Evolutionary conservation across 1,140 invertebrate species (phyloP), one percentile per base, ranked within the genome.

Genomic region (Drosophila micromelanica): DNA sequence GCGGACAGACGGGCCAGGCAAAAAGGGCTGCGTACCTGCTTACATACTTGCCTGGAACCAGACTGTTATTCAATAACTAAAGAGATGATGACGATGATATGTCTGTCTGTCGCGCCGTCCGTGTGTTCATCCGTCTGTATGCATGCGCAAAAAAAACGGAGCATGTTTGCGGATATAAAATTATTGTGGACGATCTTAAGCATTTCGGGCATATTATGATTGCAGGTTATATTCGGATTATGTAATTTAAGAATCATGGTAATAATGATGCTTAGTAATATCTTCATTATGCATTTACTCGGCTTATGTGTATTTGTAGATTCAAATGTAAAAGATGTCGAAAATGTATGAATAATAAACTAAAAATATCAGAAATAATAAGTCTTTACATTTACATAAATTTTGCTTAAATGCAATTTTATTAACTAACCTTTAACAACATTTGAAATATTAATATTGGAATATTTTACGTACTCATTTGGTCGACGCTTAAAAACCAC

Each of bases 111-210:
- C 17, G 20, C 1, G 15, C 48, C 8, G 20, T 32, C 38, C 5
- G 56, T 46, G 15, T 46, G 59, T 35, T 49, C 51, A 35, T 67
- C 38, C 48, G 48, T 27, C 15, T 63, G 60, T 54, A 55, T 73
- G 43, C 62, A 65, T 70, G 61, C 54, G 64, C 48, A 55, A 59
- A 71, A 59, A 71, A 87, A 82, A 54, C 76, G 72, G 46, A 76
- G 67, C 78, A 81, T 60, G 81, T 70, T 86, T 81, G 74, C 81
- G 81, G 81, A 86, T 86, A 71, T 75, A 45, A 81, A 87, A 48
- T 80, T 35, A 45, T n/a, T 65, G 63, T 45, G 46, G 49, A 48
- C 67, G 15, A 57, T 55, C n/a, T 27, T 27, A 64, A 40, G 38
- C 13, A 40, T 60, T 59, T 46, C 45, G 37, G n/a, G 13, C 46